phyloP scores from a whole-genome alignment of 2,113 vertebrate genomes.

The Plotosus lineatus region DNA sequence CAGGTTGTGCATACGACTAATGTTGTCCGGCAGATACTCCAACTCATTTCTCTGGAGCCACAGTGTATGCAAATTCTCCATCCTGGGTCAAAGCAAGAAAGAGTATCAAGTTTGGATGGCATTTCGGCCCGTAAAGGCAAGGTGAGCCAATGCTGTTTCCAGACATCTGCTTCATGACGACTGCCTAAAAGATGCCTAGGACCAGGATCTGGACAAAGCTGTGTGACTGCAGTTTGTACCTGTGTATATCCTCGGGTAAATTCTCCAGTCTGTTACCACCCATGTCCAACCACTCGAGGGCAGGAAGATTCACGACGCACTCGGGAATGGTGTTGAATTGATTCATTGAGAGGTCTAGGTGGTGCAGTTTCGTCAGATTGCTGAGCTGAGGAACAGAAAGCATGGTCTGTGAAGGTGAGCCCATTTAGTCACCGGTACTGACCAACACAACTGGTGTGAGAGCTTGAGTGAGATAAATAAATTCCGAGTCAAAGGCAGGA shows the following conservation, averaged over 20 bases:
- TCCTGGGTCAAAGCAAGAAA: conserved; percentile 69
- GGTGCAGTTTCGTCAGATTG: conserved; percentile 79
- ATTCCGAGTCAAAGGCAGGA: neutral
- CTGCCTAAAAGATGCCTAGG: neutral
- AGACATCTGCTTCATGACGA: neutral
- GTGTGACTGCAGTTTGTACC: conserved; percentile 62
- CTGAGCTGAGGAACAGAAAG: conserved; percentile 73
- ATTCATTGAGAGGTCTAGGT: conserved; percentile 94
- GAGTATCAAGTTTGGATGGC: neutral
- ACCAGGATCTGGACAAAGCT: neutral
- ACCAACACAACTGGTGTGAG: neutral
- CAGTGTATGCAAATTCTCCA: conserved; percentile 86
- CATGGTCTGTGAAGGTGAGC: neutral
- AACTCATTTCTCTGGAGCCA: conserved; percentile 94
- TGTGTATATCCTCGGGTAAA: conserved; percentile 84
- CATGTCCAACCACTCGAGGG: conserved; percentile 93
- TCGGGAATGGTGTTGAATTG: conserved; percentile 79
- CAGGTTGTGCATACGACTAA: conserved; percentile 80
- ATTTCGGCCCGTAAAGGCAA: neutral
- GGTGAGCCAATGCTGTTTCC: no score
- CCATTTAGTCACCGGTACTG: neutral
- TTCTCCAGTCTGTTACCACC: conserved; percentile 82
- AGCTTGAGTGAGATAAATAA: neutral
- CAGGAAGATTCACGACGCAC: conserved; percentile 82
- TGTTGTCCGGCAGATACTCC: conserved; percentile 81